A percentile compares a stretch with the other conserved stretches of the same genome.
phyloP scores from a whole-genome alignment of 2,888 invertebrate genomes.

The Rhingia rostrata region DNA sequence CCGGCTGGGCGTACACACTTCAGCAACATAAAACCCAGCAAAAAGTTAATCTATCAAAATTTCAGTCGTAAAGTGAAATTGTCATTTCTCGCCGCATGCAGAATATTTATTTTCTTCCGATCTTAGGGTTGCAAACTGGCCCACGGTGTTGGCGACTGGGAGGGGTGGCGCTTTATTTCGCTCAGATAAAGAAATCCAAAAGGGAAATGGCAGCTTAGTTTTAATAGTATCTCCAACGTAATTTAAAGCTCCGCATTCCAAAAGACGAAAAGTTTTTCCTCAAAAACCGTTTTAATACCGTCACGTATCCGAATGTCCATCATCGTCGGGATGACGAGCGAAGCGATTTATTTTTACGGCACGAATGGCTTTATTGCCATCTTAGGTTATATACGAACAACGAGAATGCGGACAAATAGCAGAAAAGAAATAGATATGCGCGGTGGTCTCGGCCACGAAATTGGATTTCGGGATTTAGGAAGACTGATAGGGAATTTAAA shows the following conservation, averaged over 20 bases:
- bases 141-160: background rate
- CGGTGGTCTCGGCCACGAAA: slow-evolving; percentile 15
- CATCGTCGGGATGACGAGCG: slow-evolving; percentile 67
- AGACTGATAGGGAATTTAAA: slow-evolving; percentile 48
- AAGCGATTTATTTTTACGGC: slow-evolving; percentile 71
- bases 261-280: slow-evolving; percentile 35
- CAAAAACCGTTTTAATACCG: slow-evolving; percentile 68
- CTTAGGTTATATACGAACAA: slow-evolving; percentile 26
- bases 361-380: slow-evolving; percentile 57
- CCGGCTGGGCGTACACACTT: background rate
- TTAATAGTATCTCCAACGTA: slow-evolving; percentile 52
- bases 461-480: slow-evolving; percentile 25
- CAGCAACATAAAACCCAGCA: slow-evolving; percentile 17
- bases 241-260: slow-evolving; percentile 41
- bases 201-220: slow-evolving; percentile 68
- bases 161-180: background rate
- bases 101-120: slow-evolving; percentile 20
- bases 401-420: slow-evolving; percentile 11
- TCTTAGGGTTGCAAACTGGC: slow-evolving; percentile 24
- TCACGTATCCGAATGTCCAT: slow-evolving; percentile 71
- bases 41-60: slow-evolving; percentile 66
- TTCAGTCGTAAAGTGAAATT: slow-evolving; percentile 55
- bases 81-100: slow-evolving; percentile 45
- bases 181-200: slow-evolving; percentile 43
- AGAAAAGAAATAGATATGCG: slow-evolving; percentile 36